Base-by-base conservation (phyloP, 2,888 invertebrate genomes). In the Diadromus collaris region DNA sequence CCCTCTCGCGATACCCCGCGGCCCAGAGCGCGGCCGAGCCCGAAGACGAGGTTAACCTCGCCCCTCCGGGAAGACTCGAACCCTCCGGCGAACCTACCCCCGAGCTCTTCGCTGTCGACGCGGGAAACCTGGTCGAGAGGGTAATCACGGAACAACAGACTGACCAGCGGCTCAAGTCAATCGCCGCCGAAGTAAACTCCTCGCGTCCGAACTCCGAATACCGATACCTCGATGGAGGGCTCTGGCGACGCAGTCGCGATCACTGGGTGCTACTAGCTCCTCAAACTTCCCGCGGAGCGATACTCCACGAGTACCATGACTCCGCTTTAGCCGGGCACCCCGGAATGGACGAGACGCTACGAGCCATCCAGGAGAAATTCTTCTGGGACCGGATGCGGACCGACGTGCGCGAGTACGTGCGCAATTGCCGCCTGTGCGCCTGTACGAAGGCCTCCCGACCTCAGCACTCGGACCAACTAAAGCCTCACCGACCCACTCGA, bases 291-390 rank as follows among this genome's bases (percentile, higher is more conserved):
- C 41, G 41, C 10, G 16, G 16, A 82, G 83, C 2, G 83, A 81
- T 2, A 83, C 85, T 56, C 84, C 85, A 2, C 84, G 85, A 10
- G 29, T 60, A n/a, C n/a, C n/a, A n/a, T n/a, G n/a, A n/a, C n/a
- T n/a, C n/a, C n/a, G n/a, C n/a, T n/a, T n/a, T n/a, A 2, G 82
- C 83, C 0, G 83, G 81, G 1, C 84, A 86, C 58, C 84, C 85
- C 1, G 85, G 85, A 7, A 24, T 61, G 5, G 83, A 83, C 1
- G 82, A n/a, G 85, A 84, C 84, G 2, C 1, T 41, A 0, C 13
- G 79, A 13, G 71, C 78, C 6, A 79, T 82, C 1, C 70, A 51
- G 9, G 21, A 27, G 16, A 2, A 19, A 1, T 83, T 60, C 51
- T 32, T 56, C 19, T 84, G 81, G 81, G 74, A 75, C 3, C 58